Base-by-base conservation (phyloP, 2,888 invertebrate genomes). In the Ectemnius cavifrons region DNA sequence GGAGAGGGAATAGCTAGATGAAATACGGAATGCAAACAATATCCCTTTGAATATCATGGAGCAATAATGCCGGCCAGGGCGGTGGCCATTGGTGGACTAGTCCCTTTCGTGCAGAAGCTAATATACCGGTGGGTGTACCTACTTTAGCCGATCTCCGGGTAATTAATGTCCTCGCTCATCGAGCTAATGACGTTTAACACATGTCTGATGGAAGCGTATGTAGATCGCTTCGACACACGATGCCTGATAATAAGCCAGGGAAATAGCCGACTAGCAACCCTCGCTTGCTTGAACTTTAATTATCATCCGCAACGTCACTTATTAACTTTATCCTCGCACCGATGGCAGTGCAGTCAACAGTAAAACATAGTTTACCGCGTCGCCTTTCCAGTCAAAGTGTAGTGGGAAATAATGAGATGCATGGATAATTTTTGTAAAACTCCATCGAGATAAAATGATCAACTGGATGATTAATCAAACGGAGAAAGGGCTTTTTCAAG, bases 111-210 rank as follows among this genome's bases (percentile, higher is more conserved):
- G 28, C 56, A 20, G 23, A 23, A 27, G 13, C 57, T 28, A 77
- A 61, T 78, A 79, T 61, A 70, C 64, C 70, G 67, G 72, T 73
- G 66, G 72, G 73, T 73, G 75, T 74, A 71, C 79, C 71, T 82
- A 79, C 81, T 80, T 79, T 82, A 75, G 78, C 71, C 80, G 84
- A 84, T 84, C 84, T 82, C 84, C 79, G 83, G 78, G 80, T 86
- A 87, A 87, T 87, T 86, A 86, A 87, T 85, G 86, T 85, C 79
- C 86, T 80, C 78, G 85, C 85, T 83, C 84, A 84, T 84, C 81
- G 78, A 16, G 77, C 80, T 86, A 86, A 86, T 86, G 85, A 84
- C 82, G 84, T 86, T 86, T 84, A 85, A 85, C 85, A 83, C 82
- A 82, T 82, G 84, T 83, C 82, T 82, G 84, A 75, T 77, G 82